Conservation (phyloP, 1,140 invertebrate species). For the Galendromus occidentalis region DNA sequence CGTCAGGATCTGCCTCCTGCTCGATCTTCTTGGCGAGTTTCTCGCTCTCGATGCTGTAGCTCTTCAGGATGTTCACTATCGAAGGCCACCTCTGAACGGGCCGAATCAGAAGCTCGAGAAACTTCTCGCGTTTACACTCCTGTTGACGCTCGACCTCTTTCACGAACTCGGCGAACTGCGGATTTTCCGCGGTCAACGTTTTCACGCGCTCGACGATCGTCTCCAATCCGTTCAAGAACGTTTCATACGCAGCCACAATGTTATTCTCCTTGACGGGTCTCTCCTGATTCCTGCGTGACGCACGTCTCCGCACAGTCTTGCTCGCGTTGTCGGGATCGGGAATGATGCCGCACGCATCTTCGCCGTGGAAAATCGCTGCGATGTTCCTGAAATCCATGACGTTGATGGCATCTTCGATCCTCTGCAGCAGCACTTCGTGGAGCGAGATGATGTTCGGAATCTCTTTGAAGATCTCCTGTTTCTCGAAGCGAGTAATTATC, state of each 20-base stretch:
- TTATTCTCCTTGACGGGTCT: background rate
- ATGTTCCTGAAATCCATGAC: background rate
- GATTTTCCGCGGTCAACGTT: background rate
- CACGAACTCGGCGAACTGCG: background rate
- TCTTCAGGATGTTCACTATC: background rate
- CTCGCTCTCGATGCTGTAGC: background rate
- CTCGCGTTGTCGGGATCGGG: background rate
- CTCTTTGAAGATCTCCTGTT: slow-evolving; percentile 6
- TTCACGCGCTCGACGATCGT: background rate
- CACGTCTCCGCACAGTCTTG: background rate
- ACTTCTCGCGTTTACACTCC: background rate
- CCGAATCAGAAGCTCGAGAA: slow-evolving; percentile 1
- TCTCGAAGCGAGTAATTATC: background rate
- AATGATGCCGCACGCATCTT: background rate
- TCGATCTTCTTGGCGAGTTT: background rate
- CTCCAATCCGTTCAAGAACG: slow-evolving; percentile 1
- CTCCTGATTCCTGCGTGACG: background rate
- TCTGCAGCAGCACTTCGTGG: background rate
- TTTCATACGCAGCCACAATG: background rate
- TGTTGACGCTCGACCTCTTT: background rate
- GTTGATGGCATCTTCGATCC: background rate
- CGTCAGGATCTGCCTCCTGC: background rate
- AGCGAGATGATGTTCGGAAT: background rate
- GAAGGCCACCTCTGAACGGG: slow-evolving; percentile 1
- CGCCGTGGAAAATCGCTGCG: background rate